Conservation (phyloP, 2,888 invertebrate species). For the Shargacucullia verbasci region DNA sequence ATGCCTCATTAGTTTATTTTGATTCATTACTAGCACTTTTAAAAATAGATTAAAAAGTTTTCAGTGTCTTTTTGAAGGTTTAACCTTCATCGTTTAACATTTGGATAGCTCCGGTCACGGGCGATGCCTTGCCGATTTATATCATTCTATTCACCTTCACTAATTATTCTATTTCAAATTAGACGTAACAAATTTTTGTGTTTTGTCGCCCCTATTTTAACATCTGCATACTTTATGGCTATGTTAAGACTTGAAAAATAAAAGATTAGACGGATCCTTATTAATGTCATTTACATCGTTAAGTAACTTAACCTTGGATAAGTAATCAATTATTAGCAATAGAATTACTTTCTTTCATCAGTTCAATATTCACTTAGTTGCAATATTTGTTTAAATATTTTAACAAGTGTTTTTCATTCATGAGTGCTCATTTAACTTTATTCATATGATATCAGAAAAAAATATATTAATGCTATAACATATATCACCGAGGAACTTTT, state of each 20-base stretch:
- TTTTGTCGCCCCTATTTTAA: constrained; percentile 44
- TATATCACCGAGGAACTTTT: background rate
- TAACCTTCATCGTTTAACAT: constrained; percentile 63
- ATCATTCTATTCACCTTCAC: constrained; percentile 62
- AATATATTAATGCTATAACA: background rate
- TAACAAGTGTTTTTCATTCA: constrained; percentile 31
- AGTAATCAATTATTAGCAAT: no score
- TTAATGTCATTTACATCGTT: background rate
- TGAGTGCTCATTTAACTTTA: background rate
- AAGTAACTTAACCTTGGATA: background rate
- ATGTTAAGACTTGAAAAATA: background rate
- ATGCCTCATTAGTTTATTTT: background rate
- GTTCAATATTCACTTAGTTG: constrained; percentile 13
- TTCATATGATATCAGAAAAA: constrained; percentile 6
- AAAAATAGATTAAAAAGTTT: constrained; percentile 32
- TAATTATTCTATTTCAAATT: constrained; percentile 52
- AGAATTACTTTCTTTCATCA: constrained; percentile 31
- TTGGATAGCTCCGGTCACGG: constrained; percentile 64
- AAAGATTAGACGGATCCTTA: background rate
- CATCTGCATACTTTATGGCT: constrained; percentile 11
- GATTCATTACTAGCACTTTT: constrained; percentile 3
- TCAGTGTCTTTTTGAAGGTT: constrained; percentile 53
- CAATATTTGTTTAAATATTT: constrained; percentile 29
- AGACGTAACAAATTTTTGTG: constrained; percentile 22
- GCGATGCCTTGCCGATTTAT: constrained; percentile 61